These are phyloP conservation scores for Caenorhabditis sp. DNA, from an alignment of 2,888 invertebrate genomes.

Conservation along the genomic window DNA sequence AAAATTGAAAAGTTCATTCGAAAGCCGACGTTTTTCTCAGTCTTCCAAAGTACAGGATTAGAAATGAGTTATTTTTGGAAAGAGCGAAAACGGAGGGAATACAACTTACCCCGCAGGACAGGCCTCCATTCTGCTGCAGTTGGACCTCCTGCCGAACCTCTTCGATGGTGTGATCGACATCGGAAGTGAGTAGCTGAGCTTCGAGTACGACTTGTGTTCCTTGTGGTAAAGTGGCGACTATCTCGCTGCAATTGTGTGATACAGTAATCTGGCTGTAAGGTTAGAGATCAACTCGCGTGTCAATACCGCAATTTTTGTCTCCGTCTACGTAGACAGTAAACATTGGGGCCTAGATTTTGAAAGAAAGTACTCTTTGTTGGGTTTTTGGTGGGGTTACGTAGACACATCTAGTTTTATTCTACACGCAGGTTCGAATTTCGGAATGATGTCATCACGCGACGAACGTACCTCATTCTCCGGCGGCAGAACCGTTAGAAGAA, in stretches of 20 bases:
- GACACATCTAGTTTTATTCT: too few relatives aligned
- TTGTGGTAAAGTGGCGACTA: slow-evolving; percentile 70
- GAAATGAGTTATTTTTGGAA: slow-evolving; percentile 10
- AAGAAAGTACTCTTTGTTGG: too few relatives aligned
- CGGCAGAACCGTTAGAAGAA: too few relatives aligned
- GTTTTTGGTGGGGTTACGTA: too few relatives aligned
- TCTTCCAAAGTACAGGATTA: slow-evolving; percentile 22
- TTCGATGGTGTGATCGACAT: slow-evolving; percentile 78
- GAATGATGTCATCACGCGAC: slow-evolving; percentile 1
- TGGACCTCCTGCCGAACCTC: slow-evolving; percentile 72
- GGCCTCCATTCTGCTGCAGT: slow-evolving; percentile 49
- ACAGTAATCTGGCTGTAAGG: slow-evolving; percentile 25
- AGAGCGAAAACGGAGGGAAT: not conserved
- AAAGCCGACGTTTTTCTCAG: not conserved
- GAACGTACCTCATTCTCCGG: slow-evolving; percentile 43
- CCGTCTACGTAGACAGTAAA: too few relatives aligned
- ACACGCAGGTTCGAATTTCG: too few relatives aligned
- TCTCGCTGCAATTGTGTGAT: slow-evolving; percentile 38
- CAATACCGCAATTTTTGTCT: not conserved
- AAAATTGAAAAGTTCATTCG: slow-evolving; percentile 23
- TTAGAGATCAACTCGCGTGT: not conserved
- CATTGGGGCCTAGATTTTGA: not conserved
- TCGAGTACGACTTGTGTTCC: slow-evolving; percentile 78
- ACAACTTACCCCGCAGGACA: slow-evolving; percentile 47
- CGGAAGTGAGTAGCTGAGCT: slow-evolving; percentile 77